Evolutionary conservation across 2,113 vertebrate species (phyloP), one percentile per base, ranked within the genome.

Genomic region (Elachura formosa): DNA sequence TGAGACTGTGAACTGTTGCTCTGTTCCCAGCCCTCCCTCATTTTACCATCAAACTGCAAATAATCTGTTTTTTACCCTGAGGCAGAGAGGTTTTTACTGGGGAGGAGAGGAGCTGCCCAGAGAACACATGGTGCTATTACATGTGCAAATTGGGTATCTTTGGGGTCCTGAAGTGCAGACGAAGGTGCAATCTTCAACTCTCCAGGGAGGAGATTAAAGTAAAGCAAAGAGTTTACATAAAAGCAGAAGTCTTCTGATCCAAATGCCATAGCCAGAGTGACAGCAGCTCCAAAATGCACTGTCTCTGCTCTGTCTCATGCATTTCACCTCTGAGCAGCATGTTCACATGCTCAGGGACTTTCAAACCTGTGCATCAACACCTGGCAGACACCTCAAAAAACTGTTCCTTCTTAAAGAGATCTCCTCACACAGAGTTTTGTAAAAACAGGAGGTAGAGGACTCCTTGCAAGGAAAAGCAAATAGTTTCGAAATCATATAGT

Each of bases 401-500:
- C 9, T 66, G 41, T 22, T 38, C 76, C 54, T 86, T 34, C 62
- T 31, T 48, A 11, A 62, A 38, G 77, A 21, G 8, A 36, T 73
- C 24, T 64, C 40, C 43, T 85, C 25, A 46, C 31, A 25, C 6
- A 1, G 58, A 58, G 36, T 88, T 94, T 52, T 80, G 55, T 71
- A 51, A 20, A 63, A 91, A 83, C 22, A 66, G 19, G 36, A 88
- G 72, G 68, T 48, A 73, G 87, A 82, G 26, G 11, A 29, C 26
- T 82, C 26, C 62, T 74, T 71, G 68, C 34, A 91, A 91, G 36
- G 48, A 71, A 89, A 83, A 80, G 67, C 25, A 88, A 86, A 71
- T 63, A 85, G 77, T 89, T 94, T 89, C 46, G 90, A 73, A 91
- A 92, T 85, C 59, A 29, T 29, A 73, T 71, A 62, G 71, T 93